phyloP scores from a whole-genome alignment of 2,797 vertebrate genomes.

The Anableps anableps region DNA sequence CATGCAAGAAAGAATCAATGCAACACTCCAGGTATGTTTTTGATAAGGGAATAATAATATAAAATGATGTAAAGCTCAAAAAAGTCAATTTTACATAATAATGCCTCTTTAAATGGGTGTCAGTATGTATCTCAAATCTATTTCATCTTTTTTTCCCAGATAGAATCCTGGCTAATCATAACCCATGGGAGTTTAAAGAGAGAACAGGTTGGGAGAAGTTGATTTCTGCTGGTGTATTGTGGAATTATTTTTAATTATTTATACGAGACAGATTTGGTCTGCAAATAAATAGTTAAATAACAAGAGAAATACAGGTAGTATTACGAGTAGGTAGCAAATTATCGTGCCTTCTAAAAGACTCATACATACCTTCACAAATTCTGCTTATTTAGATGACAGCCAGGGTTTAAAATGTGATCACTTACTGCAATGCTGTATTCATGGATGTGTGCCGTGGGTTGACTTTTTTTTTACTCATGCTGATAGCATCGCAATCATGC shows the following conservation, averaged over 20 bases:
- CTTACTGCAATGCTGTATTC: conserved; percentile 54
- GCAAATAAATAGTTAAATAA: conserved; percentile 23
- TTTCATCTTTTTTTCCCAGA: conserved; percentile 51
- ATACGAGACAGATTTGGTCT: neutral
- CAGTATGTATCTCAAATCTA: conserved; percentile 30
- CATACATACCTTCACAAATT: conserved; percentile 67
- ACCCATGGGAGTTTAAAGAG: conserved; percentile 71
- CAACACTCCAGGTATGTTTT: too few species aligned
- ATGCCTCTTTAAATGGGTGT: conserved; percentile 19
- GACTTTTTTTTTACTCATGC: conserved; percentile 24
- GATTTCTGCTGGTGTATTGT: conserved; percentile 74
- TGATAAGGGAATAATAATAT: too few species aligned
- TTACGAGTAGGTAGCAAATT: conserved; percentile 84
- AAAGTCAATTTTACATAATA: too few species aligned
- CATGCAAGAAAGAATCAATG: too few species aligned
- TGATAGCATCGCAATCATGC: conserved; percentile 10
- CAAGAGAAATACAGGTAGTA: conserved; percentile 78
- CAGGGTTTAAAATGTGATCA: conserved; percentile 52
- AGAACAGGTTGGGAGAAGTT: conserved; percentile 51
- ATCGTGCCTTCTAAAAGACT: conserved; percentile 75
- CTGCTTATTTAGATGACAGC: conserved; percentile 61
- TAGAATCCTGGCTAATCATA: conserved; percentile 74
- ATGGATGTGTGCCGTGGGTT: conserved; percentile 3
- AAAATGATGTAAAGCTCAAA: too few species aligned
- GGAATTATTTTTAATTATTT: conserved; percentile 78